Base-by-base conservation (phyloP, 2,113 vertebrate genomes). In the Anguilla japonica region DNA sequence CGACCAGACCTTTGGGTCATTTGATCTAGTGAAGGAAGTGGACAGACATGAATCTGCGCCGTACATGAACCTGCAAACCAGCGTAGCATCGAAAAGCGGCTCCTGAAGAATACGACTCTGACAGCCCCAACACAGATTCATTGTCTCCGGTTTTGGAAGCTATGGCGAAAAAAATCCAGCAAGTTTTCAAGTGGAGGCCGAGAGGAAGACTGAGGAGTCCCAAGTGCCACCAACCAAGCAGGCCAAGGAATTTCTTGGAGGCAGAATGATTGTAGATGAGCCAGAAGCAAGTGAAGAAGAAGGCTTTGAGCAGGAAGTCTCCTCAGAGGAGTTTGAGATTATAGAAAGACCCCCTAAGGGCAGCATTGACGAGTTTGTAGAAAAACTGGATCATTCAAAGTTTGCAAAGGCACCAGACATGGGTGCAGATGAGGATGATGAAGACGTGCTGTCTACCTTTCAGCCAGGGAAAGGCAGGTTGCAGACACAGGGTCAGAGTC, bases 1-100 rank as follows among this genome's bases (percentile, higher is more conserved):
- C n/a, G 96, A 97, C 26, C 96, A 96, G 85, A 96, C 95, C 91
- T 97, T 98, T 85, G 97, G 96, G 22, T 96, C 97, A 0, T 99
- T 98, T 84, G 98, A 99, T 90, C 96, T 99, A 29, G 96, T 99
- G 84, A 98, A 99, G 90, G 98, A 95, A 90, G 97, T 95, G 0
- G 96, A 97, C 29, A 92, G 91, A 34, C 92, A 93, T 63, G 89
- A 92, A 40, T 83, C 88, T 0, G 87, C 90, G 14, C 79, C 80
- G 67, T 46, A 56, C 11, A 80, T 87, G 71, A 67, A 84, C 78
- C n/a, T 87, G 67, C 78, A 83, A 16, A 63, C 67, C 9, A 14
- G 56, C 20, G 46, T 41, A 18, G 40, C 87, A 5, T 89, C 89
- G n/a, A 82, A 94, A 93, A 87, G 41, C 84, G 43, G 81, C 71